Evolutionary conservation across 1,140 invertebrate species (phyloP), one percentile per base, ranked within the genome.

Genomic region (Helicoverpa armigera): DNA sequence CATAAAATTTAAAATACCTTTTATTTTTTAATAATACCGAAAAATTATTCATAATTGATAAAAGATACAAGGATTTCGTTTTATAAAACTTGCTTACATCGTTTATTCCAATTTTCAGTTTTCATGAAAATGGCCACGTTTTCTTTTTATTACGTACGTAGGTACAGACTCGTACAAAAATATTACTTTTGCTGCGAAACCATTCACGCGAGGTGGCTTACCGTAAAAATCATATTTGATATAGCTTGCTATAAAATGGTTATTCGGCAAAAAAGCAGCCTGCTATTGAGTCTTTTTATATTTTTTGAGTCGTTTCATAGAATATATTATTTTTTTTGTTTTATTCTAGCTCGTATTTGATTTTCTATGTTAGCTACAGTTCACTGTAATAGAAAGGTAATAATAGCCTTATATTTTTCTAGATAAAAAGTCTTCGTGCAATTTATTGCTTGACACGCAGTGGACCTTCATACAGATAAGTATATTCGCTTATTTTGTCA

Each of bases 221-320:
- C 61, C 61, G 61, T 65, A 65, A 65, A 43, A 65, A 83, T 83
- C 81, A 81, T 83, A 85, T 87, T 67, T 82, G 35, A 60, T 58
- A 72, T 79, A 74, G 83, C 78, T 83, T 18, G 23, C 23, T 60
- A 83, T 83, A 85, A 87, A 87, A 85, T 58, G 67, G 85, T 80
- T 82, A 76, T 85, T 78, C 72, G 63, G 78, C 80, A 81, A 86
- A 86, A 82, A 85, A 56, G 54, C 70, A 76, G 54, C 29, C n/a
- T 69, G 54, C 50, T 9, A 83, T 83, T 85, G 77, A 76, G 65
- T 14, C 14, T n/a, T 43, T 65, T 65, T 48, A 35, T 65, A 65
- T 65, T 65, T 48, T 35, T 23, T 23, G 23, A 23, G 23, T 23
- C 23, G 31, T 65, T 65, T 60, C 29, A 60, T 65, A 65, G 35